phyloP scores from a whole-genome alignment of 1,140 invertebrate species.

The Lepidurus packardi region DNA sequence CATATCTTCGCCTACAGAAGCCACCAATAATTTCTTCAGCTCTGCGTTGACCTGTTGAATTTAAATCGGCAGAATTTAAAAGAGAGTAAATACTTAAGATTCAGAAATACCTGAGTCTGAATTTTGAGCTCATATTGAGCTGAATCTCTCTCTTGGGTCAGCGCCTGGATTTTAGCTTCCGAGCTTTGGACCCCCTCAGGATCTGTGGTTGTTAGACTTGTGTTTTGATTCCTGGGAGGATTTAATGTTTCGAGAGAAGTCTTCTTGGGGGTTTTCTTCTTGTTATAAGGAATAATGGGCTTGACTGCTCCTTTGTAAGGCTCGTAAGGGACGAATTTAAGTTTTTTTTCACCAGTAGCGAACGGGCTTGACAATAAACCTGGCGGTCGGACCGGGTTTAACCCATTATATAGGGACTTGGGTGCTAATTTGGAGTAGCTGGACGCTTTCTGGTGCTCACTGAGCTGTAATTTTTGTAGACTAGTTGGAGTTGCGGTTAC shows the following conservation, averaged over 20 bases:
- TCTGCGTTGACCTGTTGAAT: slow-evolving; percentile 75
- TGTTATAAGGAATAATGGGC: slow-evolving; percentile 58
- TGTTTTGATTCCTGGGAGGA: too few relatives aligned
- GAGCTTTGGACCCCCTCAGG: background rate
- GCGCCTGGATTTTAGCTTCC: background rate
- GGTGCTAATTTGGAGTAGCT: slow-evolving; percentile 42
- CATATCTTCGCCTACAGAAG: slow-evolving; percentile 88
- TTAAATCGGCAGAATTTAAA: slow-evolving; percentile 34
- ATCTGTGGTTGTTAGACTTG: background rate
- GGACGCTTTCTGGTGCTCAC: slow-evolving; percentile 39
- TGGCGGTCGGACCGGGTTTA: slow-evolving; percentile 46
- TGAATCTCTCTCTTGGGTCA: slow-evolving; percentile 40
- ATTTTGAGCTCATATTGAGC: slow-evolving; percentile 65
- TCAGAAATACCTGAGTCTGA: slow-evolving; percentile 49
- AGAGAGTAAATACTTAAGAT: slow-evolving; percentile 31
- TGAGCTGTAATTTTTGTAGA: background rate
- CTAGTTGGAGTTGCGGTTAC: slow-evolving; percentile 45
- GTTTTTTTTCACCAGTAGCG: slow-evolving; percentile 49
- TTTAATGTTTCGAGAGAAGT: too few relatives aligned
- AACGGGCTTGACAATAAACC: slow-evolving; percentile 42
- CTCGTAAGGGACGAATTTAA: slow-evolving; percentile 81
- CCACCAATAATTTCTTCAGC: slow-evolving; percentile 84
- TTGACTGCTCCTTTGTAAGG: slow-evolving; percentile 79
- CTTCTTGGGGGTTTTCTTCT: slow-evolving; percentile 39
- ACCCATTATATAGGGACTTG: too few relatives aligned